Percentiles rank a stretch among this genome's conserved stretches.
Conservation (phyloP, 1,140 invertebrate genomes). For the Micrasema longulum region DNA sequence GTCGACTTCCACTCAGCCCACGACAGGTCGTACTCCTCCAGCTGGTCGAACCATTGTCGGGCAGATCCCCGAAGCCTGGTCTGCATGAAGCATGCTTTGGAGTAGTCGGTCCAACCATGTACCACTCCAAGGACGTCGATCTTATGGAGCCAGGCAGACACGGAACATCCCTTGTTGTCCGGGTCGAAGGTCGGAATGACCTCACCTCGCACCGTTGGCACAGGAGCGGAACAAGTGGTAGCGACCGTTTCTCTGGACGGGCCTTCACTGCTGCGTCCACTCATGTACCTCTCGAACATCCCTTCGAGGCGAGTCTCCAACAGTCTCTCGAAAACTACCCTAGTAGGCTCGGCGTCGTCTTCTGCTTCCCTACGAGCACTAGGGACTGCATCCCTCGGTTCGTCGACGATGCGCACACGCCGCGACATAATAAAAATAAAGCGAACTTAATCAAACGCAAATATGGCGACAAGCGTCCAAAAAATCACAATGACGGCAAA, state of each 20-base stretch:
- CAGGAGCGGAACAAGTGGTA: not conserved
- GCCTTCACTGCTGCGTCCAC: not conserved
- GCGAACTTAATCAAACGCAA: too few relatives aligned
- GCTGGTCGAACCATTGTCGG: not conserved
- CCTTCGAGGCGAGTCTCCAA: not conserved
- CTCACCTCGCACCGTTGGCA: not conserved
- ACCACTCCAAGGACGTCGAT: not conserved
- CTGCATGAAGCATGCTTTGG: not conserved
- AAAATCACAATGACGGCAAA: too few relatives aligned
- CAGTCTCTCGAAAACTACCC: not conserved
- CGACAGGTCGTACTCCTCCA: not conserved
- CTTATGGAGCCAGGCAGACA: not conserved
- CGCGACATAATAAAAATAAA: too few relatives aligned
- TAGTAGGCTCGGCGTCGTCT: not conserved
- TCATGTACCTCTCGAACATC: not conserved
- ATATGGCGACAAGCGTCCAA: too few relatives aligned
- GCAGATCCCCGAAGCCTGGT: not conserved
- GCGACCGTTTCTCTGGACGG: not conserved
- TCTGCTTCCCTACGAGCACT: not conserved
- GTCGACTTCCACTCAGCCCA: not conserved
- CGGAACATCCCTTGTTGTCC: not conserved
- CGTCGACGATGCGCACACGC: too few relatives aligned
- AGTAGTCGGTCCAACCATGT: not conserved
- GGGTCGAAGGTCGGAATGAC: not conserved
- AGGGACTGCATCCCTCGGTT: too few relatives aligned